Percentiles rank a stretch among this genome's conserved stretches.
Evolutionary conservation across 2,888 invertebrate species (phyloP).

Genomic region (Eupithecia subumbrata): DNA sequence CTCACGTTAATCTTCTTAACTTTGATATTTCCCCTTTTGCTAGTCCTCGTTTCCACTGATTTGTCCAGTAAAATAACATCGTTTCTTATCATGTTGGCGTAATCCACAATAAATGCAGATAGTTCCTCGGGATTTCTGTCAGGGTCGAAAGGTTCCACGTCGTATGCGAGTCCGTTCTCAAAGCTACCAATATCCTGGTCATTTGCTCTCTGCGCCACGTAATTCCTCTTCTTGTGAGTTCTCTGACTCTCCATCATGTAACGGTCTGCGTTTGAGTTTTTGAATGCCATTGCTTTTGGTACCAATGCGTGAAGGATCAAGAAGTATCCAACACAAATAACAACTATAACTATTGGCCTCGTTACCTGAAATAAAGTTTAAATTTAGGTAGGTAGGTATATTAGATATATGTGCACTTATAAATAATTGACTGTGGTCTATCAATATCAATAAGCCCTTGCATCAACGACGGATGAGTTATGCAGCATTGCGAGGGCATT

Average conservation of each 20-base stretch:
- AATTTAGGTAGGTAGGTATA: neutral
- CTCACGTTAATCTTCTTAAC: conserved; percentile 55
- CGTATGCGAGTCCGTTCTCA: conserved; percentile 56
- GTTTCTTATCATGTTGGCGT: conserved; percentile 75
- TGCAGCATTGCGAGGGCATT: no score
- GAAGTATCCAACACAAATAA: conserved; percentile 60
- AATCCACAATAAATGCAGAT: conserved; percentile 71
- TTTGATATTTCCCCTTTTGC: conserved; percentile 72
- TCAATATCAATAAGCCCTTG: no score
- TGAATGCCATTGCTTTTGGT: conserved; percentile 61
- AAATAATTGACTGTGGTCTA: no score
- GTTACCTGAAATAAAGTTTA: conserved; percentile 57
- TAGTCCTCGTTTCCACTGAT: conserved; percentile 73
- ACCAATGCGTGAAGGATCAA: conserved; percentile 59
- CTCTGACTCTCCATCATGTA: conserved; percentile 66
- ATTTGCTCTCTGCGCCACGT: conserved; percentile 59
- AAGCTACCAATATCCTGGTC: conserved; percentile 58
- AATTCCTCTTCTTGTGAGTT: conserved; percentile 67
- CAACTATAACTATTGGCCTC: conserved; percentile 51
- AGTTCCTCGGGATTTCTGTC: conserved; percentile 62
- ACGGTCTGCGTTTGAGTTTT: conserved; percentile 57
- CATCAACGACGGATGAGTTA: no score
- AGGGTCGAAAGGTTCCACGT: conserved; percentile 52
- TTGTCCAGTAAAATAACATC: conserved; percentile 74
- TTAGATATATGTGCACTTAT: no score